phyloP scores from a whole-genome alignment of 2,797 vertebrate species.

The Cyclopterus lumpus region DNA sequence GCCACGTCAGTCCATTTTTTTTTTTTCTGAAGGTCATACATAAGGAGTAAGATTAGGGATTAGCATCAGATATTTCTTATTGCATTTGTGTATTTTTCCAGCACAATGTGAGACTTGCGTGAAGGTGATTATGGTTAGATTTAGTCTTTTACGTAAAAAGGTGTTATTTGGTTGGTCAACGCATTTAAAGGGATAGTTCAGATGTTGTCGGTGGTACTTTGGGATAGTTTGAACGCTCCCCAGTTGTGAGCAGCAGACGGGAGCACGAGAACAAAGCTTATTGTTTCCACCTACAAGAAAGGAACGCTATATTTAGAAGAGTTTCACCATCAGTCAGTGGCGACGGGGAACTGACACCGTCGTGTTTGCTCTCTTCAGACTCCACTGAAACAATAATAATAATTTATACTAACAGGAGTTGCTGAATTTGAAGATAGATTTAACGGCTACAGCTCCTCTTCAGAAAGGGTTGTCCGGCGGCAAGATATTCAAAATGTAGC shows the following conservation, averaged over 20 bases:
- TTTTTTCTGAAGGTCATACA: constrained; percentile 28
- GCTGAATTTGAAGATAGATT: background rate
- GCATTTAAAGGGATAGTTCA: background rate
- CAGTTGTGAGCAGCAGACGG: too few relatives aligned
- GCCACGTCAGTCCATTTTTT: constrained; percentile 31
- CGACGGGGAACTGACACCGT: too few relatives aligned
- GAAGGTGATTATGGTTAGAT: background rate
- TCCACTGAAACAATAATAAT: background rate
- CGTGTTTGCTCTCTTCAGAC: background rate
- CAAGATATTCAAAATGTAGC: background rate
- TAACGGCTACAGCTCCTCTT: background rate
- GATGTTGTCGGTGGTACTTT: background rate
- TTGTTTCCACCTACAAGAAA: background rate
- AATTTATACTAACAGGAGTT: background rate
- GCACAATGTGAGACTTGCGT: background rate
- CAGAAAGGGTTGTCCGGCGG: background rate
- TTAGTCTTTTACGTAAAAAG: background rate
- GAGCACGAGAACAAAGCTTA: background rate
- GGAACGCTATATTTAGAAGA: background rate
- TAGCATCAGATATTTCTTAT: background rate
- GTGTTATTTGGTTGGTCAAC: background rate
- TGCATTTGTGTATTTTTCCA: background rate
- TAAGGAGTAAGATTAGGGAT: background rate
- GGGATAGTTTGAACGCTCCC: background rate
- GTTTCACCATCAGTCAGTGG: background rate